Evolutionary conservation across 2,797 vertebrate species (phyloP).

Genomic region (Pogoniulus pusillus): DNA sequence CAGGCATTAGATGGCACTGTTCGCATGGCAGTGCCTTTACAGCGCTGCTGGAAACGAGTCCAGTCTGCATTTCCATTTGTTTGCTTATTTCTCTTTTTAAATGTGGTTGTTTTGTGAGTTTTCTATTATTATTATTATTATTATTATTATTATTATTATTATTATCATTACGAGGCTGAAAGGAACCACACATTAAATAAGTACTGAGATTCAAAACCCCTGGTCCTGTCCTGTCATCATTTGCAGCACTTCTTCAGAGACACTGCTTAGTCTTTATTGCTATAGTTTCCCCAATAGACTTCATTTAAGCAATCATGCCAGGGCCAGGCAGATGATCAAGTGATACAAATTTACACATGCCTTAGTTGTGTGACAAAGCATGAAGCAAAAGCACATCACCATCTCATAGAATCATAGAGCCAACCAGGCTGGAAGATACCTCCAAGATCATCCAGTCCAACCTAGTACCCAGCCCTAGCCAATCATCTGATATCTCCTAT

Average conservation of each 20-base stretch:
- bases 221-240: not conserved
- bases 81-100: conserved; percentile 26
- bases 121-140: not conserved
- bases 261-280: not conserved
- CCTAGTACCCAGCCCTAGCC: too few species aligned
- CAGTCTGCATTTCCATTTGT: not conserved
- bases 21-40: not conserved
- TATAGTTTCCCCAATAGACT: not conserved
- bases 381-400: not conserved
- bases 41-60: not conserved
- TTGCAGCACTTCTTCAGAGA: not conserved
- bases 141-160: too few species aligned
- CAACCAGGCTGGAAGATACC: too few species aligned
- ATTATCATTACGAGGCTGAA: not conserved
- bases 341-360: not conserved
- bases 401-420: not conserved
- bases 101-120: not conserved
- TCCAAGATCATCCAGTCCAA: too few species aligned
- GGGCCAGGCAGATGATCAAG: not conserved
- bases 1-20: conserved; percentile 72
- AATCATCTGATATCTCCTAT: too few species aligned
- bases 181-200: not conserved
- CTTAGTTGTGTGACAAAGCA: not conserved
- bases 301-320: conserved; percentile 18
- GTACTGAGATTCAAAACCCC: fast-evolving